Conservation (phyloP, 2,797 vertebrate species). For the Odontamblyopus rebecca region DNA sequence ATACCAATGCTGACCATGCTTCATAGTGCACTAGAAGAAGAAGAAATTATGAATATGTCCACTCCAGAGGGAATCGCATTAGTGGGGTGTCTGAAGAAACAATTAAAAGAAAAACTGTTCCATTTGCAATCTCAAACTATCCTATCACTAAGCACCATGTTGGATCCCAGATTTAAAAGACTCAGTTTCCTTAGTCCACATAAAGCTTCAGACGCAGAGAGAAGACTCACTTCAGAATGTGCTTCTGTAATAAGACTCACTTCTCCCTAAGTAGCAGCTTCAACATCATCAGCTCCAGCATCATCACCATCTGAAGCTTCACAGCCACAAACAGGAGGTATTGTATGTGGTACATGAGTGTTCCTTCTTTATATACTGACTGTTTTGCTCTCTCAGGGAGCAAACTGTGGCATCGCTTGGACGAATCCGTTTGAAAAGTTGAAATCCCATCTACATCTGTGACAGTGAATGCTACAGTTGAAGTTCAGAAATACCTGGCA, state of each 20-base stretch:
- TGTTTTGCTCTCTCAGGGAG: neutral
- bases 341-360: neutral
- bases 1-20: slow-evolving; percentile 1
- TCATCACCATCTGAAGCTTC: neutral
- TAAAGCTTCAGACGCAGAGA: slow-evolving; percentile 3
- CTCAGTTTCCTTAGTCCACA: neutral
- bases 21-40: neutral
- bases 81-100: neutral
- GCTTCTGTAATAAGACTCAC: neutral
- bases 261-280: neutral
- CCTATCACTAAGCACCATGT: neutral
- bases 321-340: neutral
- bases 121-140: neutral
- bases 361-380: neutral
- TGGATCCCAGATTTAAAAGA: neutral
- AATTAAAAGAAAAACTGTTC: neutral
- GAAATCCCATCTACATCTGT: neutral
- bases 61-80: neutral
- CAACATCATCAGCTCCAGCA: neutral
- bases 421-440: neutral
- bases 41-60: neutral
- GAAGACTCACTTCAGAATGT: slow-evolving; percentile 1
- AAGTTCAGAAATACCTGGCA: neutral
- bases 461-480: neutral
- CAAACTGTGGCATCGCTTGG: neutral